phyloP scores from a whole-genome alignment of 2,888 invertebrate species.

The Fragum whitleyi region DNA sequence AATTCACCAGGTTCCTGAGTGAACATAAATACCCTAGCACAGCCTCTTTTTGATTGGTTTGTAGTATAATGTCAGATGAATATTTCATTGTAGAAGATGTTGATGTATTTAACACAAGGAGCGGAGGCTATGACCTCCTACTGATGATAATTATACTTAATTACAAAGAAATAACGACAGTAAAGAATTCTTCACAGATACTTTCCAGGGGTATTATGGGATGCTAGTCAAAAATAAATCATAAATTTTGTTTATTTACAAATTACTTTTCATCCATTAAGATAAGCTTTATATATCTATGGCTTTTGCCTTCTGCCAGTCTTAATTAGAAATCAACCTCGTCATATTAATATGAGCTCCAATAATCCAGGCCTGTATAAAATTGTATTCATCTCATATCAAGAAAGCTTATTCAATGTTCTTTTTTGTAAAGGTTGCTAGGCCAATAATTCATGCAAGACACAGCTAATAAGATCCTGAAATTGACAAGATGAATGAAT shows the following conservation, averaged over 20 bases:
- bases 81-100: constrained; percentile 40
- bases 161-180: constrained; percentile 58
- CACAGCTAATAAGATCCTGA: no score
- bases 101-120: constrained; percentile 52
- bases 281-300: constrained; percentile 26
- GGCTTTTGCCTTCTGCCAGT: constrained; percentile 28
- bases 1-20: no score
- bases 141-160: constrained; percentile 53
- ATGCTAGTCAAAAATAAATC: constrained; percentile 47
- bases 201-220: constrained; percentile 16
- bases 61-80: constrained; percentile 28
- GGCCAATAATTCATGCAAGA: no score
- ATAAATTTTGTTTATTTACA: constrained; percentile 44
- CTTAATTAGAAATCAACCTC: constrained; percentile 10
- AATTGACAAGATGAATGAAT: no score
- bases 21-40: no score
- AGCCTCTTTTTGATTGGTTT: constrained; percentile 31
- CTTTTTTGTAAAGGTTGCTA: no score
- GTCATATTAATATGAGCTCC: not conserved
- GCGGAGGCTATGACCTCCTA: not conserved
- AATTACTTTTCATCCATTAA: constrained; percentile 47
- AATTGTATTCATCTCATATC: no score
- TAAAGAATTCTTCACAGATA: constrained; percentile 14
- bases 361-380: no score
- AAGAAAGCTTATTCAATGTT: no score